These are phyloP conservation scores for Simalia tracyae DNA, from an alignment of 2,797 vertebrate species.

Conservation along the genomic window DNA sequence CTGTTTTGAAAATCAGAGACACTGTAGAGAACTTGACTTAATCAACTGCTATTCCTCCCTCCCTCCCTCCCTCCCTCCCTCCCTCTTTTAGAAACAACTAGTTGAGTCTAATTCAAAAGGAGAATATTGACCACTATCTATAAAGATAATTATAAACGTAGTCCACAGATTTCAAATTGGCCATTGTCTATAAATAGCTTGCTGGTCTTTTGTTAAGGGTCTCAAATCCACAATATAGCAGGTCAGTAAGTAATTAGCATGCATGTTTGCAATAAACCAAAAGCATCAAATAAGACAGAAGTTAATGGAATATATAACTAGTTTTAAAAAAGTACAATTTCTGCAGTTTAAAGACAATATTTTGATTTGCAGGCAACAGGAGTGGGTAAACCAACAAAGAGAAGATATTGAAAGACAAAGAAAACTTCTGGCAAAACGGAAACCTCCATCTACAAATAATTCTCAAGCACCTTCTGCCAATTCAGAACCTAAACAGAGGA, in stretches of 20 bases:
- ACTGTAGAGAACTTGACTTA: conserved; percentile 27
- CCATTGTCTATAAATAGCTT: background rate
- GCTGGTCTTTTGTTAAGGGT: background rate
- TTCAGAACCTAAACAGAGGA: conserved; percentile 98
- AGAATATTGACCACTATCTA: conserved; percentile 7
- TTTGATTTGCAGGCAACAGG: conserved; percentile 86
- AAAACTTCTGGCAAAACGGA: conserved; percentile 96
- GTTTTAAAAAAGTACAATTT: conserved; percentile 13
- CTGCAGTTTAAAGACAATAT: conserved; percentile 54
- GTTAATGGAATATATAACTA: conserved; percentile 7
- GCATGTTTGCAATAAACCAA: background rate
- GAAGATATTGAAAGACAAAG: conserved; percentile 98
- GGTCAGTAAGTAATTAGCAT: background rate
- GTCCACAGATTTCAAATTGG: conserved; percentile 19
- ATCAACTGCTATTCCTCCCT: background rate
- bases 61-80: too few species aligned
- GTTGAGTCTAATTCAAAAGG: background rate
- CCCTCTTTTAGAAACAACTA: background rate
- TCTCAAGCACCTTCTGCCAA: conserved; percentile 92
- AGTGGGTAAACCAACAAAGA: conserved; percentile 97
- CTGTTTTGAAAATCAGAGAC: conserved; percentile 53
- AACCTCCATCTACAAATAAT: conserved; percentile 91
- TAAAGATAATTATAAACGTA: conserved; percentile 40
- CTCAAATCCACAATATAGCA: background rate
- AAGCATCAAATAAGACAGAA: conserved; percentile 1